Base-by-base conservation (phyloP, 2,113 vertebrate genomes). In the Phylloscopus whistleri region DNA sequence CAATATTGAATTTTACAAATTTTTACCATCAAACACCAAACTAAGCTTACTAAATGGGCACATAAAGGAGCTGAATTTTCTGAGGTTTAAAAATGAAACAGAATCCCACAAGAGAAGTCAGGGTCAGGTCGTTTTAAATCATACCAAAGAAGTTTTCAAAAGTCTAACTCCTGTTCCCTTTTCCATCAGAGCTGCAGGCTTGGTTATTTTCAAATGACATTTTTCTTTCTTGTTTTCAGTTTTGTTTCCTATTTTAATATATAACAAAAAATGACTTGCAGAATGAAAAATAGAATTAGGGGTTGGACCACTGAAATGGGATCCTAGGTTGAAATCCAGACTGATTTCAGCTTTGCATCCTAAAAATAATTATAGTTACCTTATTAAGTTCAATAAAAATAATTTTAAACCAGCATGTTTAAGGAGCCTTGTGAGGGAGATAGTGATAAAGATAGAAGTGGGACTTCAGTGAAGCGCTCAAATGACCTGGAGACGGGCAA, bases 241-340 rank as follows among this genome's bases (percentile, higher is more conserved):
- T 96, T 70, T 93, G 19, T 48, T 95, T 93, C 37, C 11, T 78
- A 39, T 95, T 92, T 92, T 95, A 92, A 82, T 49, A 90, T 91
- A 85, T 76, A 77, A 60, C 30, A 28, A 19, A 68, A 80, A 55
- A 64, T 46, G 0, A 63, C 20, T 44, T 94, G 72, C 58, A 93
- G 52, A 84, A 28, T 55, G n/a, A 51, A 90, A 76, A 7, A 14
- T 69, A 33, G 26, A 51, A 59, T 20, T 81, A 23, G 4, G 7
- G 4, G 2, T 13, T 66, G 49, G 13, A 70, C 17, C 7, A 10
- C 24, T 81, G 62, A 41, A 41, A 13, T 64, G 17, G 22, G 9
- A 78, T 68, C 30, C n/a, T 19, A 17, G 22, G 8, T 80, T 80
- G 53, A 72, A 73, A 84, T 49, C 15, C 11, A 82, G 39, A 17